These are phyloP conservation scores for Aphodius sticticus DNA, from an alignment of 2,888 invertebrate genomes.

Conservation along the genomic window DNA sequence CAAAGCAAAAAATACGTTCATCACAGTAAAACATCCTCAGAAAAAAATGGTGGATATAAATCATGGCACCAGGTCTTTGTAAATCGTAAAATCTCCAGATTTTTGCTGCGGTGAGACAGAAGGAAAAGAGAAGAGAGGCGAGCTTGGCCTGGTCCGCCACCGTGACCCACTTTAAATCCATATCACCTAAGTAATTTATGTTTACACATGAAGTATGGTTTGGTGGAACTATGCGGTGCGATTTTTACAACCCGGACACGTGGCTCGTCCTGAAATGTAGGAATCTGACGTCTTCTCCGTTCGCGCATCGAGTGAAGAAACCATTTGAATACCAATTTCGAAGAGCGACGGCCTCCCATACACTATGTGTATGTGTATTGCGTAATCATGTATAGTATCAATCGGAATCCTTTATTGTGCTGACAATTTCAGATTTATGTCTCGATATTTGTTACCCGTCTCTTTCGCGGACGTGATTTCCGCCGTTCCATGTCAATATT, in stretches of 20 bases:
- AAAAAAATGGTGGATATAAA: neutral
- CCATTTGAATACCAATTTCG: conserved; percentile 46
- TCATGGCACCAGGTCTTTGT: neutral
- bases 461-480: conserved; percentile 28
- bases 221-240: conserved; percentile 33
- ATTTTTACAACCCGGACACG: conserved; percentile 43
- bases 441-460: conserved; percentile 27
- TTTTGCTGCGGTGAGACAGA: neutral
- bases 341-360: neutral
- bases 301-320: conserved; percentile 39
- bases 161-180: conserved; percentile 35
- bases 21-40: neutral
- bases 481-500: neutral
- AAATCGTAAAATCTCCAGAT: conserved; percentile 26
- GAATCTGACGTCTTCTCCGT: conserved; percentile 46
- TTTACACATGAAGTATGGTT: conserved; percentile 35
- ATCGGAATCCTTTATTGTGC: conserved; percentile 34
- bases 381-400: conserved; percentile 39
- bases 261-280: conserved; percentile 43
- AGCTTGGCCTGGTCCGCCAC: conserved; percentile 11
- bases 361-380: conserved; percentile 28
- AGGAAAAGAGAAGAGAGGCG: conserved; percentile 5
- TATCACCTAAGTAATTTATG: conserved; percentile 37
- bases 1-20: neutral
- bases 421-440: conserved; percentile 34